Evolutionary conservation across 1,140 invertebrate species (phyloP).

Genomic region (Panagrolaimus sp.): DNA sequence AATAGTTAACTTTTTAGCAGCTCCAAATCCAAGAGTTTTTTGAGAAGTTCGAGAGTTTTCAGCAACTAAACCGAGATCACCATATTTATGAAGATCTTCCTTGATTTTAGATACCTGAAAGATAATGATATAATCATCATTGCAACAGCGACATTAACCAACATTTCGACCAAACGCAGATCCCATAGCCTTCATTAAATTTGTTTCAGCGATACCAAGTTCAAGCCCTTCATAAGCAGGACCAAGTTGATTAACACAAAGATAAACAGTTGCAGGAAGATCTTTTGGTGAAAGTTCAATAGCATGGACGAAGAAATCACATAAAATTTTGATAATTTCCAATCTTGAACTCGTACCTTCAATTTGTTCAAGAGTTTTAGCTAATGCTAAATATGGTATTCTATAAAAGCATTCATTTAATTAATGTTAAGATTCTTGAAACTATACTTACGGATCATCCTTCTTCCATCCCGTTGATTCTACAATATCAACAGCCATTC

Average conservation of each 20-base stretch:
- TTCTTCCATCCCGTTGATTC: constrained; percentile 34
- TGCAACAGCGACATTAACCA: constrained; percentile 62
- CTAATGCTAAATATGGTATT: constrained; percentile 84
- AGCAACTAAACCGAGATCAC: constrained; percentile 67
- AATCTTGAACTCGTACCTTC: constrained; percentile 79
- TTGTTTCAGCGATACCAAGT: constrained; percentile 79
- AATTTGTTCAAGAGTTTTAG: constrained; percentile 82
- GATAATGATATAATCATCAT: not conserved
- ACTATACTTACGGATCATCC: constrained; percentile 34
- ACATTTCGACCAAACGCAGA: constrained; percentile 67
- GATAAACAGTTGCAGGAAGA: constrained; percentile 79
- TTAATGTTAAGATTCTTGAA: constrained; percentile 15
- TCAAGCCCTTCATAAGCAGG: constrained; percentile 83
- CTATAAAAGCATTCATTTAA: constrained; percentile 61
- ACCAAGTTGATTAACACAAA: constrained; percentile 88
- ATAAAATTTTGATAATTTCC: constrained; percentile 80
- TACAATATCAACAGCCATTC: constrained; percentile 3
- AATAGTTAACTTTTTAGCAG: constrained; percentile 64
- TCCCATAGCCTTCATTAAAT: constrained; percentile 78
- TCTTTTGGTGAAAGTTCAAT: constrained; percentile 74
- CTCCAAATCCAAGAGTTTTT: constrained; percentile 71
- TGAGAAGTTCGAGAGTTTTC: constrained; percentile 74
- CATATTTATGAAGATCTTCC: constrained; percentile 81
- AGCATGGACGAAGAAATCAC: constrained; percentile 73
- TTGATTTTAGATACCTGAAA: constrained; percentile 79